Evolutionary conservation across 1,140 invertebrate species (phyloP).

Genomic region (Magallana gigas): DNA sequence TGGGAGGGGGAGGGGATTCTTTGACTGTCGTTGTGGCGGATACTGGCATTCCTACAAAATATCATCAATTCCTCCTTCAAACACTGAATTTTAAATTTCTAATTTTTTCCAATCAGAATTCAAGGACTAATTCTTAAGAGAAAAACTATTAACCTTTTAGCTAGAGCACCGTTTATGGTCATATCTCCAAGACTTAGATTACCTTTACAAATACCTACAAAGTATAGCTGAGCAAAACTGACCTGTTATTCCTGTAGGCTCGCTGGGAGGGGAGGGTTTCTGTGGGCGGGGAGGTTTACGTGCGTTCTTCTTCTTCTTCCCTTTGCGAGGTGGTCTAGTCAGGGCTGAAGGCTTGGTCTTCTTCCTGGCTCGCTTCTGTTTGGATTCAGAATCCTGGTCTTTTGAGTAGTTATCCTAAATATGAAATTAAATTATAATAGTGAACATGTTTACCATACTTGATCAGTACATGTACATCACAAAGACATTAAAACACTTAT

Average conservation of each 20-base stretch:
- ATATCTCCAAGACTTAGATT: too few relatives aligned
- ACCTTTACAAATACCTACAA: too few relatives aligned
- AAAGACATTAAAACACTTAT: too few relatives aligned
- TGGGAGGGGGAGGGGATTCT: background rate
- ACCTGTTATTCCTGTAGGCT: conserved; percentile 47
- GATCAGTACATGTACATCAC: background rate
- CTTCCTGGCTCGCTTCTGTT: conserved; percentile 89
- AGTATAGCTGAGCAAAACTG: background rate
- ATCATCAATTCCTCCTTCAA: too few relatives aligned
- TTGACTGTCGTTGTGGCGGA: background rate
- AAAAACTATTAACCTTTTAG: too few relatives aligned
- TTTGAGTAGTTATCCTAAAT: conserved; percentile 88
- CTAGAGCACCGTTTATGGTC: too few relatives aligned
- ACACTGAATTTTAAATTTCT: too few relatives aligned
- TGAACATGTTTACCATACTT: background rate
- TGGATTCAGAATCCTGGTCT: conserved; percentile 81
- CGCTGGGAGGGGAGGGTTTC: conserved; percentile 52
- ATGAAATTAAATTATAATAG: background rate
- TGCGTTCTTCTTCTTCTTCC: conserved; percentile 86
- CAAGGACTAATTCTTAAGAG: too few relatives aligned
- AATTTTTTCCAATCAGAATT: too few relatives aligned
- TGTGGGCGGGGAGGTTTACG: conserved; percentile 62
- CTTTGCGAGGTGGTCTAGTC: conserved; percentile 84
- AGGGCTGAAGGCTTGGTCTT: conserved; percentile 87
- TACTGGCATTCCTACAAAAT: conserved; percentile 15